phyloP scores from a whole-genome alignment of 2,113 vertebrate genomes.

The Ursus arctos region DNA sequence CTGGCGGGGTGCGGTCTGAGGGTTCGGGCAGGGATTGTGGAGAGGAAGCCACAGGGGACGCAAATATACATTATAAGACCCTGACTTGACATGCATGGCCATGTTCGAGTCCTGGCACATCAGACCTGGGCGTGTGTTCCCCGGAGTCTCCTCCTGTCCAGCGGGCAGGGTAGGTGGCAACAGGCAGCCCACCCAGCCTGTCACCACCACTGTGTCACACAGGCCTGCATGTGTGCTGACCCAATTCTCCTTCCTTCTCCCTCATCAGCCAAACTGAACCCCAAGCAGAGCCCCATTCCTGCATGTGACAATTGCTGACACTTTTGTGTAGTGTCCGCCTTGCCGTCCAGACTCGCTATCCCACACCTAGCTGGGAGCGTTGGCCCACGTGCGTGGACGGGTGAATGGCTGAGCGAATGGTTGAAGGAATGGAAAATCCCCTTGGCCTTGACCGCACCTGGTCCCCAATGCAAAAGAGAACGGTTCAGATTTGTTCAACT shows the following conservation, averaged over 20 bases:
- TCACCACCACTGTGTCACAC: neutral
- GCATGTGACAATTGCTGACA: neutral
- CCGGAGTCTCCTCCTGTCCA: neutral
- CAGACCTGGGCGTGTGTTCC: fast-evolving
- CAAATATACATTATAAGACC: neutral
- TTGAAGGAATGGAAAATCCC: neutral
- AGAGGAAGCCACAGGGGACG: neutral
- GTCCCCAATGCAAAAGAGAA: neutral
- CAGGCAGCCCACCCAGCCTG: neutral
- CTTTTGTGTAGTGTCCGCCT: fast-evolving
- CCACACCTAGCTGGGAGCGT: neutral
- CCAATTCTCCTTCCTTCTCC: neutral
- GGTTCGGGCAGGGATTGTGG: neutral
- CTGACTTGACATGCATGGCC: neutral
- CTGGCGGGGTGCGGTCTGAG: neutral
- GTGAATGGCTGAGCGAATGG: neutral
- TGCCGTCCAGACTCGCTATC: fast-evolving
- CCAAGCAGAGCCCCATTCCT: neutral
- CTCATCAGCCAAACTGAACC: neutral
- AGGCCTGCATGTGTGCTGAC: fast-evolving
- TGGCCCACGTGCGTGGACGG: fast-evolving
- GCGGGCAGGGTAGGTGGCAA: too few relatives aligned
- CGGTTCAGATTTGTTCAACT: neutral
- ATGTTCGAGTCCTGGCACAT: fast-evolving
- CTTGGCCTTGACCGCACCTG: neutral